Conservation (phyloP, 1,140 invertebrate species). For the Daktulosphaira vitifoliae region DNA sequence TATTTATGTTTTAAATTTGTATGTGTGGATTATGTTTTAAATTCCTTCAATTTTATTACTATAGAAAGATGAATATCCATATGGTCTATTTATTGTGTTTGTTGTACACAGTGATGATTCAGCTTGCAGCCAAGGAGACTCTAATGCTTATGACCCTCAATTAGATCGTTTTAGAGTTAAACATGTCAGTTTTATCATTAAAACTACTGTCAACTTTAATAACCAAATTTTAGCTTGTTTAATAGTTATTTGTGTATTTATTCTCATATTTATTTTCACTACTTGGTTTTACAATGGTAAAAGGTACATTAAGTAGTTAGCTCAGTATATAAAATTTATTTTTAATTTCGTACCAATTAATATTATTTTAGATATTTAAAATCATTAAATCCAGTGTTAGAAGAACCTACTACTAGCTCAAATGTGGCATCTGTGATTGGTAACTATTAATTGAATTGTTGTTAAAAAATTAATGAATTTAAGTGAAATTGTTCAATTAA, state of each 20-base stretch:
- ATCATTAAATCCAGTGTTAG: not conserved
- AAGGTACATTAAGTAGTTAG: too few relatives aligned
- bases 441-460: not conserved
- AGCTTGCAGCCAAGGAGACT: slow-evolving; percentile 49
- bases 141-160: slow-evolving; percentile 40
- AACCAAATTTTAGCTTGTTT: slow-evolving; percentile 17
- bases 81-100: slow-evolving; percentile 72
- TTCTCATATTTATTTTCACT: slow-evolving; percentile 5
- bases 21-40: slow-evolving; percentile 37
- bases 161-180: slow-evolving; percentile 46
- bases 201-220: slow-evolving; percentile 23
- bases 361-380: not conserved
- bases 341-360: too few relatives aligned
- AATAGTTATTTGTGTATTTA: slow-evolving; percentile 2
- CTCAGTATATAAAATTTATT: not conserved
- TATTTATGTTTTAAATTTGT: slow-evolving; percentile 37
- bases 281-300: slow-evolving; percentile 5
- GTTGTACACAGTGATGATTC: slow-evolving; percentile 67
- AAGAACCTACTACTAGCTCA: slow-evolving; percentile 22
- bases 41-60: slow-evolving; percentile 31
- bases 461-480: too few relatives aligned
- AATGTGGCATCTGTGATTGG: not conserved
- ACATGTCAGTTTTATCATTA: slow-evolving; percentile 42
- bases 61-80: slow-evolving; percentile 57
- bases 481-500: too few relatives aligned